Conservation (phyloP, 1,140 invertebrate genomes). For the Hydropsyche tenuis region DNA sequence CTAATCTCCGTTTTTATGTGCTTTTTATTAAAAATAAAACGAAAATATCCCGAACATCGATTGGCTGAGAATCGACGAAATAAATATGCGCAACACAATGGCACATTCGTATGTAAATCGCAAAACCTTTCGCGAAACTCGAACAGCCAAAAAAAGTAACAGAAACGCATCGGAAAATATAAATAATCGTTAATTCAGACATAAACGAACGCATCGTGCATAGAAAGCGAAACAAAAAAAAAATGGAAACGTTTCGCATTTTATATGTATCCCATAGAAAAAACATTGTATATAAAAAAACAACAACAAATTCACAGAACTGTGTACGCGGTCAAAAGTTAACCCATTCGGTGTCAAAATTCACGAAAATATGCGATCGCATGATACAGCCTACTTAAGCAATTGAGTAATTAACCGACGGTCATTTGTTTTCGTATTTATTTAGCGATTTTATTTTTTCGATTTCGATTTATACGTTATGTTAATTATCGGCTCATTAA, state of each 20-base stretch:
- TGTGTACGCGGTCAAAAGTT: neutral
- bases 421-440: constrained; percentile 7
- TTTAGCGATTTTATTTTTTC: neutral
- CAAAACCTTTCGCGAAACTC: constrained; percentile 10
- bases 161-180: neutral
- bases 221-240: neutral
- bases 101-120: constrained; percentile 24
- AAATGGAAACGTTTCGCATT: no score
- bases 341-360: neutral
- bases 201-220: constrained; percentile 15
- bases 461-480: neutral
- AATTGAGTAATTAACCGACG: constrained; percentile 23
- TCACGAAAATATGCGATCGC: constrained; percentile 20
- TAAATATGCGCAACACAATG: constrained; percentile 5
- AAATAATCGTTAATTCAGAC: constrained; percentile 2
- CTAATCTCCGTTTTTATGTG: no score
- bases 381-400: constrained; percentile 8
- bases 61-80: neutral
- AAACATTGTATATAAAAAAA: no score
- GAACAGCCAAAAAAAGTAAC: neutral
- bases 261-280: no score
- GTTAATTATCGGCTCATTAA: constrained; percentile 35
- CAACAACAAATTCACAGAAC: no score
- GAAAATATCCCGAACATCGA: neutral
- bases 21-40: no score